These are phyloP conservation scores for Uria aalge DNA, from an alignment of 2,113 vertebrate species.

Conservation along the genomic window DNA sequence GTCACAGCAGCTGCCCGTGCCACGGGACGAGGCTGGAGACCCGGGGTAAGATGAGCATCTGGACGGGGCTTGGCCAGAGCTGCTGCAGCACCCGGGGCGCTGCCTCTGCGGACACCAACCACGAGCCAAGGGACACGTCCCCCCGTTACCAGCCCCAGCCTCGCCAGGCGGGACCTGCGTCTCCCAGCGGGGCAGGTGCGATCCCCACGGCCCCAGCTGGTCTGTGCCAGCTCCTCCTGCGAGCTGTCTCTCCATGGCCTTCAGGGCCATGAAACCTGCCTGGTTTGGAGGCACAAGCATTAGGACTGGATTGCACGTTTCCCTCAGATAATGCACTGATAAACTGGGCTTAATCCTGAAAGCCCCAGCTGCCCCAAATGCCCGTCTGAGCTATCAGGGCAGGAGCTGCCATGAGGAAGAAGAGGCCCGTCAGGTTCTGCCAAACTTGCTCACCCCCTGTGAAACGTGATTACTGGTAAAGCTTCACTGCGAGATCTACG, in stretches of 20 bases:
- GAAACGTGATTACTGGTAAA: neutral
- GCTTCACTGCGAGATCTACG: neutral
- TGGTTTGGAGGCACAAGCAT: neutral
- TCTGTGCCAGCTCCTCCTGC: neutral
- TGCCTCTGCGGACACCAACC: neutral
- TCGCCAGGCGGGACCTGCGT: fast-evolving
- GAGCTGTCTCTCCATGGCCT: neutral
- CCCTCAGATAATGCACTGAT: neutral
- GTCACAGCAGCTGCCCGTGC: neutral
- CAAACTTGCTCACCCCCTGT: neutral
- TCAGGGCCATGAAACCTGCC: neutral
- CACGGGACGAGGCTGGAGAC: neutral
- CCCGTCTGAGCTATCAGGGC: neutral
- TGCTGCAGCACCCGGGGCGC: neutral
- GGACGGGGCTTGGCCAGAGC: neutral
- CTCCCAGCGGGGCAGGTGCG: neutral
- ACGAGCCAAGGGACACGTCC: neutral
- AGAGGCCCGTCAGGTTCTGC: neutral
- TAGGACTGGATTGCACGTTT: neutral
- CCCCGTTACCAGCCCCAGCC: neutral
- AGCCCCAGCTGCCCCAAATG: neutral
- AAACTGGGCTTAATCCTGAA: neutral
- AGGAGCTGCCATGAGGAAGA: neutral
- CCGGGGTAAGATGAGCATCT: neutral
- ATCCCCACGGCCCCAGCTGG: neutral